Evolutionary conservation across 2,797 vertebrate genomes (phyloP).

Genomic region (Harpagifer antarcticus): DNA sequence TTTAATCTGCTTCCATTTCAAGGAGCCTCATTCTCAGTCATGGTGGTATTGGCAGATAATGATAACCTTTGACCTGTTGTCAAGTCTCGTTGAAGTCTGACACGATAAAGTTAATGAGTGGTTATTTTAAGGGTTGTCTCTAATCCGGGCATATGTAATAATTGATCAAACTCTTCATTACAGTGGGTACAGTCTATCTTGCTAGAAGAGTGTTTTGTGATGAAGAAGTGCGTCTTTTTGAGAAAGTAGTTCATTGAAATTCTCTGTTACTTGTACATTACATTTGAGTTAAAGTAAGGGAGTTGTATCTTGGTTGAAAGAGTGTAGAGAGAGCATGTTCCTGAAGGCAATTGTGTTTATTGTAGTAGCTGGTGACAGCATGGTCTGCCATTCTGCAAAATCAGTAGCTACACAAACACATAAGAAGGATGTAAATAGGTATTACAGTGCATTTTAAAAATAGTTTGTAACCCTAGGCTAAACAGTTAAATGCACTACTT

Average conservation of each 20-base stretch:
- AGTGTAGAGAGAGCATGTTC: constrained; percentile 1
- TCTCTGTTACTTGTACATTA: background rate
- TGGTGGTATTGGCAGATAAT: background rate
- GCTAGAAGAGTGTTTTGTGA: no score
- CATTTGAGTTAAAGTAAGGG: background rate
- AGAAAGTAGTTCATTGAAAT: background rate
- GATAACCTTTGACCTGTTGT: constrained; percentile 35
- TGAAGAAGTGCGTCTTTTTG: no score
- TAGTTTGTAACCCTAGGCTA: background rate
- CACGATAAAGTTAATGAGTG: background rate
- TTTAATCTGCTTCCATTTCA: background rate
- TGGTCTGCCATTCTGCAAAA: background rate
- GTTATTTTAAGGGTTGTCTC: background rate
- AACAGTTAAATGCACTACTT: background rate
- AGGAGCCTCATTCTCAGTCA: background rate
- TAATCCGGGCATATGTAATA: background rate
- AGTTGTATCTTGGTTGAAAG: constrained; percentile 8
- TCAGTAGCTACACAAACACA: constrained; percentile 11
- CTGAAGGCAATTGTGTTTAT: constrained; percentile 42
- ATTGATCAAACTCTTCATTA: background rate
- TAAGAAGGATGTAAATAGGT: background rate
- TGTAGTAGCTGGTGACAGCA: constrained; percentile 22
- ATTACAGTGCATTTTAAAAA: background rate
- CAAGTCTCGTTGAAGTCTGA: background rate
- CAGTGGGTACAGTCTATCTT: background rate